These are phyloP conservation scores for Oryzias woworae DNA, from an alignment of 2,113 vertebrate species.

Conservation along the genomic window DNA sequence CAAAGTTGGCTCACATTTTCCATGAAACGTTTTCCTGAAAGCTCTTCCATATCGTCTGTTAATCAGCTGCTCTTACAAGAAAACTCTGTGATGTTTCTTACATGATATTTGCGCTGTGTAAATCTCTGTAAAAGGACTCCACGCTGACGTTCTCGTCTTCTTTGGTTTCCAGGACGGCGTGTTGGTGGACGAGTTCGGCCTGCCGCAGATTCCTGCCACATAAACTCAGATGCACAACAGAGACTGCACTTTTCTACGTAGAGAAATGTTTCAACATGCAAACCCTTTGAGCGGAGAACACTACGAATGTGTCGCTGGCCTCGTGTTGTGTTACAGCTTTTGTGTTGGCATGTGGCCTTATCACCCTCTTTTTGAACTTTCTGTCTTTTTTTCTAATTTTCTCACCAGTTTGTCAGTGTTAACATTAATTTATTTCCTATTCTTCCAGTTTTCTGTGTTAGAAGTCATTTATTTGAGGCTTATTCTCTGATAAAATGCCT, in stretches of 20 bases:
- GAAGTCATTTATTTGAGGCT: neutral
- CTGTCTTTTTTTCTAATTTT: neutral
- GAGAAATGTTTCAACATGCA: conserved; percentile 67
- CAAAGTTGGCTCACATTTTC: too few species aligned
- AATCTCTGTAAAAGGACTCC: too few species aligned
- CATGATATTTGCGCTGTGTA: too few species aligned
- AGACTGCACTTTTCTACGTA: conserved; percentile 70
- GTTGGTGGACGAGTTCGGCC: conserved; percentile 95
- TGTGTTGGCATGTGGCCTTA: conserved; percentile 63
- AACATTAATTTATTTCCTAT: conserved; percentile 35
- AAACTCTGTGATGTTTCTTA: too few species aligned
- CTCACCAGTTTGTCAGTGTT: conserved; percentile 20
- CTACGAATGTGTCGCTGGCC: conserved; percentile 37
- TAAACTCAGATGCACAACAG: conserved; percentile 65
- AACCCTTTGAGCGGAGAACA: conserved; percentile 49
- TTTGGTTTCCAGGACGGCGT: conserved; percentile 87
- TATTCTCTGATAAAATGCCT: conserved; percentile 20
- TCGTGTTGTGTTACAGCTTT: conserved; percentile 53
- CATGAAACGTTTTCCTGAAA: too few species aligned
- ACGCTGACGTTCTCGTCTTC: neutral
- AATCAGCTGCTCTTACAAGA: too few species aligned
- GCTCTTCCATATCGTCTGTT: too few species aligned
- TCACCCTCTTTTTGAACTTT: conserved; percentile 23
- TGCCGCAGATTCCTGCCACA: conserved; percentile 95
- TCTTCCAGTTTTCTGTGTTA: conserved; percentile 30